phyloP scores from a whole-genome alignment of 2,888 invertebrate species.

The Acleris holmiana region DNA sequence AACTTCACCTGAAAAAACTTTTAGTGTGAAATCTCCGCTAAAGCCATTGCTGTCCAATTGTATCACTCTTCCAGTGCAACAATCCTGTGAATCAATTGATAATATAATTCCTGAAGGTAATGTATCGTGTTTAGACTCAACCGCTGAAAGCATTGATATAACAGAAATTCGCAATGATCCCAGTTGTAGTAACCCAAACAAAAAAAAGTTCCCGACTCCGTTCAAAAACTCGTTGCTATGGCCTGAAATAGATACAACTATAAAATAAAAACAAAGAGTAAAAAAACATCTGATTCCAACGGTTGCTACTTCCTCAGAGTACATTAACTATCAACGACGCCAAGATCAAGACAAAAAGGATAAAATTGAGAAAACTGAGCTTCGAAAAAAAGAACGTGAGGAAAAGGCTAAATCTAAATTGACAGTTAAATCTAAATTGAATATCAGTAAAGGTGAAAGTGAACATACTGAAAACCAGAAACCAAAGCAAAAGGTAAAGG shows the following conservation, averaged over 20 bases:
- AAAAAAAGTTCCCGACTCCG: not conserved
- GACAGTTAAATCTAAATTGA: no score
- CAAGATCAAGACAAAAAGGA: not conserved
- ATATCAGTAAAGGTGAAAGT: no score
- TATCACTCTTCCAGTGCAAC: not conserved
- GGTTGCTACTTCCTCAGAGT: slow-evolving; percentile 1
- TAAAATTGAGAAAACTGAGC: no score
- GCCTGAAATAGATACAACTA: not conserved
- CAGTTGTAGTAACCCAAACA: not conserved
- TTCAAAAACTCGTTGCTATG: not conserved
- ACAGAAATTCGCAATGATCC: not conserved
- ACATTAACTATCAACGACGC: slow-evolving; percentile 1
- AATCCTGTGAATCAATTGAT: not conserved
- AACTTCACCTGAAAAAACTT: not conserved
- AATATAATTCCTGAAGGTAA: no score
- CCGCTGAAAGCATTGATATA: no score
- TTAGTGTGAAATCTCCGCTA: not conserved
- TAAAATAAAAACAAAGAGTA: slow-evolving; percentile 2
- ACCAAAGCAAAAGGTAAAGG: no score
- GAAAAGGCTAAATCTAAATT: no score
- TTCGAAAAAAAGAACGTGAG: no score
- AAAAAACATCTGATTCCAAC: not conserved
- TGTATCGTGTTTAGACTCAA: no score
- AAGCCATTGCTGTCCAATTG: not conserved
- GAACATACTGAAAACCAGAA: no score